Conservation (phyloP, 2,888 invertebrate genomes). For the Euplagia quadripunctaria region DNA sequence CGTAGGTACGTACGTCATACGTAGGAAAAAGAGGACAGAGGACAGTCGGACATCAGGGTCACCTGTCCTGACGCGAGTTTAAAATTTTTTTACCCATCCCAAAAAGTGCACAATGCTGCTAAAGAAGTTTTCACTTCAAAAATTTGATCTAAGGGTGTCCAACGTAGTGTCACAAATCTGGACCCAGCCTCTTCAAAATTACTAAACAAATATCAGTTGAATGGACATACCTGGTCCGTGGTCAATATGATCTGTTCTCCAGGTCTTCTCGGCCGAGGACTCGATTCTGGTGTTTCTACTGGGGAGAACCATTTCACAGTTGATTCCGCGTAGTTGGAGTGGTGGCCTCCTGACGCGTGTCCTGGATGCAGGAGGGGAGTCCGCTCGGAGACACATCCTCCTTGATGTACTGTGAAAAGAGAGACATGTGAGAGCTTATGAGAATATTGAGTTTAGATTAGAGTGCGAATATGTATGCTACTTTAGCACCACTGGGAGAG, state of each 20-base stretch:
- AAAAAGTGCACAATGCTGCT: too few species aligned
- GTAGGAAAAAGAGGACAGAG: too few species aligned
- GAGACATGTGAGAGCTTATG: slow-evolving; percentile 53
- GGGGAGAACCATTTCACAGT: slow-evolving; percentile 92
- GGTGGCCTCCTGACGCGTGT: slow-evolving; percentile 56
- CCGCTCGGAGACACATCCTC: slow-evolving; percentile 60
- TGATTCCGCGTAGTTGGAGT: slow-evolving; percentile 88
- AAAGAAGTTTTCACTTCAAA: too few species aligned
- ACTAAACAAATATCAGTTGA: not conserved
- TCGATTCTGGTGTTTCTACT: slow-evolving; percentile 89
- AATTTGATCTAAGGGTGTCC: too few species aligned
- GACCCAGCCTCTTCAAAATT: too few species aligned
- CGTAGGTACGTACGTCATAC: too few species aligned
- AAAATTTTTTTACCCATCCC: too few species aligned
- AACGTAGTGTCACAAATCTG: too few species aligned
- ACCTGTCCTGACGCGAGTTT: too few species aligned
- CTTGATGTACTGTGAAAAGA: slow-evolving; percentile 52
- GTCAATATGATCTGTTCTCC: slow-evolving; percentile 73
- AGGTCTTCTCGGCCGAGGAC: slow-evolving; percentile 64
- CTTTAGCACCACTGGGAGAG: too few species aligned
- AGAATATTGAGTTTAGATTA: not conserved
- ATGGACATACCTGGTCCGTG: slow-evolving; percentile 73
- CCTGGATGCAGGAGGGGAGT: slow-evolving; percentile 65
- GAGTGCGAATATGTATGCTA: too few species aligned
- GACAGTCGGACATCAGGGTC: too few species aligned